Evolutionary conservation across 2,888 invertebrate genomes (phyloP), one percentile per base, ranked within the genome.

Genomic region (Leuctra nigra): DNA sequence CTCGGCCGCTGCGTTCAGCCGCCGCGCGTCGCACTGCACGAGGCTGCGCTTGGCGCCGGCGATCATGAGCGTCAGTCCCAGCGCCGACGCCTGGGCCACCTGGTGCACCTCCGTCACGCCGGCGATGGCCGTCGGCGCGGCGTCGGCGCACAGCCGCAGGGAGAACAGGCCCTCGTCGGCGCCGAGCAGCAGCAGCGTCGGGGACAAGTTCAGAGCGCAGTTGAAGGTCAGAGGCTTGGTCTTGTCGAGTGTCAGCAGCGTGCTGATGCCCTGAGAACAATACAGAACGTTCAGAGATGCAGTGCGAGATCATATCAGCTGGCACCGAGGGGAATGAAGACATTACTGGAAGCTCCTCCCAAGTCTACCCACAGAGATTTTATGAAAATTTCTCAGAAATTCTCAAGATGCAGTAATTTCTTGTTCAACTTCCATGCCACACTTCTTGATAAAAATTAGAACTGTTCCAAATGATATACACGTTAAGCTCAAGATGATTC

Each of bases 21-120:
- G 79, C 11, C 80, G 75, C 33, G 81, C 69, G 64, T 82, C 80
- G 63, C 81, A 81, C 33, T 76, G 75, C n/a, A 81, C 77, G 16
- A 86, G 68, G 24, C 74, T 74, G 57, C 80, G 75, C 4, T 77
- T 79, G 38, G 75, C 71, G 1, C 80, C 78, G 57, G 16, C 80
- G 52, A 87, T 82, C 74, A 87, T 77, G 24, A 87, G 69, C 0
- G 82, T 80, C 29, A 80, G 70, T 44, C 79, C 79, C 13, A 83
- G 67, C 0, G 75, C 72, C 1, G 74, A 69, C 44, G 83, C 74
- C n/a, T 81, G 67, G 0, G 78, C 73, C 53, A 87, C 77, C 65
- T 82, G 82, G 61, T 81, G 79, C 1, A 87, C 79, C 50, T 77
- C 74, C 47, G 76, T 76, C 14, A 84, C 77, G 4, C 85, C 85